Evolutionary conservation across 2,797 vertebrate genomes (phyloP).

Genomic region (Alca torda): DNA sequence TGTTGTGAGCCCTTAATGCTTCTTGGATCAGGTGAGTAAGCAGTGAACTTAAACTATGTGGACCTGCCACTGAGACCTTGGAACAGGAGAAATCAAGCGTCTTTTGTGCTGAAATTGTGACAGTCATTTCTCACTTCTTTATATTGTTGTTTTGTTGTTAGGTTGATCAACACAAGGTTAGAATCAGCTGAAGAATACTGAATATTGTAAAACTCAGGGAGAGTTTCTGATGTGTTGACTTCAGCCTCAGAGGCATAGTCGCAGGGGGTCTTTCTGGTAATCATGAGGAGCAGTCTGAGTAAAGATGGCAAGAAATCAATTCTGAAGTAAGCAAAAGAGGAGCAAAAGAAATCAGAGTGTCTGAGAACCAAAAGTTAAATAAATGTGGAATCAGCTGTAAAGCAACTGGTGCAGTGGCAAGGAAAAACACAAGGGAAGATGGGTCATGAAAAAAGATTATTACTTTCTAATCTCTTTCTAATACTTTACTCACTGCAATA

Average conservation of each 20-base stretch:
- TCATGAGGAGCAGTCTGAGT: neutral
- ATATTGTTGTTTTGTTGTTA: neutral
- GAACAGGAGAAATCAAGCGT: neutral
- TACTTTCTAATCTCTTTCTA: neutral
- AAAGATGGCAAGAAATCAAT: constrained; percentile 5
- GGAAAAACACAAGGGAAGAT: neutral
- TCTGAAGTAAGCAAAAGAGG: neutral
- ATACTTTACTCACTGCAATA: neutral
- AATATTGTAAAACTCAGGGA: neutral
- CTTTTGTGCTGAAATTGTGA: neutral
- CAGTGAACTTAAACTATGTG: neutral
- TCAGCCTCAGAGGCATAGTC: neutral
- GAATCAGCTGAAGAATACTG: neutral
- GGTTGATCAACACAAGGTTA: neutral
- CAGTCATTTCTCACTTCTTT: neutral
- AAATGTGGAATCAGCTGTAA: neutral
- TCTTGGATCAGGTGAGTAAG: neutral
- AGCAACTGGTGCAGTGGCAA: neutral
- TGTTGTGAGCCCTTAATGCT: neutral
- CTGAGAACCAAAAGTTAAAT: neutral
- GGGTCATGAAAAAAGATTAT: neutral
- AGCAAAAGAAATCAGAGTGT: neutral
- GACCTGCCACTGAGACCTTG: rapidly evolving
- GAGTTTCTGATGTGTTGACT: neutral
- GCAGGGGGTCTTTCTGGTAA: neutral